A percentile compares a stretch with the other conserved stretches of the same genome.
Conservation (phyloP, 2,113 vertebrate species). For the Sciurus niger region DNA sequence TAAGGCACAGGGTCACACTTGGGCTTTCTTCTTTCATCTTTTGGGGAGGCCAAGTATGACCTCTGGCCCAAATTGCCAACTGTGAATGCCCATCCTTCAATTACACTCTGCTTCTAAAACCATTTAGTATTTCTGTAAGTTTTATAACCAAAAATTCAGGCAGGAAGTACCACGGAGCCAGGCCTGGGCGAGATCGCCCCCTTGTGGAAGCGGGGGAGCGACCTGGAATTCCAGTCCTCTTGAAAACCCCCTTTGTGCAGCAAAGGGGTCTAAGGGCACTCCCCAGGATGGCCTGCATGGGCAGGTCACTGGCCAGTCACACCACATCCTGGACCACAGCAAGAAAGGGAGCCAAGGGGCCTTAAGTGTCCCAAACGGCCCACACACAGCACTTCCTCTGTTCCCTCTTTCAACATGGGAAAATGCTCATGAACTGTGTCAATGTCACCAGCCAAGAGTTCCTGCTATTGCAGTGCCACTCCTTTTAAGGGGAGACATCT, state of each 20-base stretch:
- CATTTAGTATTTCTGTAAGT: not conserved
- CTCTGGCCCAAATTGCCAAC: not conserved
- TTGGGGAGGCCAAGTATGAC: not conserved
- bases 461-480: not conserved
- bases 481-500: not conserved
- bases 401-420: accelerated
- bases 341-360: too few relatives aligned
- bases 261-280: not conserved
- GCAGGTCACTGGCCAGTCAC: accelerated
- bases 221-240: not conserved
- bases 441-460: accelerated
- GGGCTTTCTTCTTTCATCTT: not conserved
- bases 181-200: not conserved
- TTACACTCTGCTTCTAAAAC: not conserved
- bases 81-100: not conserved
- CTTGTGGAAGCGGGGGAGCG: not conserved
- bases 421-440: accelerated
- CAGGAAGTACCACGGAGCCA: accelerated
- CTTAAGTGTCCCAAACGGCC: not conserved
- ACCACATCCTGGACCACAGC: accelerated
- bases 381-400: accelerated
- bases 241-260: not conserved
- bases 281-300: not conserved
- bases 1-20: not conserved
- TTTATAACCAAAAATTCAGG: not conserved